phyloP scores from a whole-genome alignment of 2,797 vertebrate genomes.

The Gallinago nigripennis region DNA sequence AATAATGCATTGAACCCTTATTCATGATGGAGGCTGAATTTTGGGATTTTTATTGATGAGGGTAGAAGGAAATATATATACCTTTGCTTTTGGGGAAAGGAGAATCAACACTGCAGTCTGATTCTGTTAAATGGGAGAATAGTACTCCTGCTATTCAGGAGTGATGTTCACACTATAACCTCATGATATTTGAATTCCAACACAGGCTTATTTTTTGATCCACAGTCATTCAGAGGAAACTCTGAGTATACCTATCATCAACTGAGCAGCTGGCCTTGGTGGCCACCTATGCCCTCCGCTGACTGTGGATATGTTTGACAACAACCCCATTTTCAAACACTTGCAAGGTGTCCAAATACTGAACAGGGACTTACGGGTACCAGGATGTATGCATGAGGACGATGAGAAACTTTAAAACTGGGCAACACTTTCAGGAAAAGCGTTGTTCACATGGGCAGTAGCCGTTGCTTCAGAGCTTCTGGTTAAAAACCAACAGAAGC shows the following conservation, averaged over 20 bases:
- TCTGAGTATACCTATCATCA: background rate
- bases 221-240: background rate
- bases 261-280: background rate
- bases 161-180: background rate
- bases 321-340: background rate
- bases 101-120: background rate
- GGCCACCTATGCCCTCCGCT: background rate
- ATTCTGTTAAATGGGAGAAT: background rate
- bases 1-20: background rate
- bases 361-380: background rate
- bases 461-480: background rate
- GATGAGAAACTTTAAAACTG: background rate
- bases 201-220: background rate
- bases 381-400: background rate
- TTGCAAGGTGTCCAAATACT: background rate
- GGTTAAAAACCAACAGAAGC: background rate
- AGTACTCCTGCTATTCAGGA: background rate
- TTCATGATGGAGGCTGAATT: rapidly evolving
- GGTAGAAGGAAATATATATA: background rate
- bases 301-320: background rate
- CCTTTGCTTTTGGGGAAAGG: background rate
- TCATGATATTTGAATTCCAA: background rate
- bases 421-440: background rate
- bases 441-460: background rate
- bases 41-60: background rate